A percentile compares a stretch with the other conserved stretches of the same genome.
These are phyloP conservation scores for Hemibagrus guttatus DNA, from an alignment of 2,797 vertebrate genomes.

Conservation along the genomic window DNA sequence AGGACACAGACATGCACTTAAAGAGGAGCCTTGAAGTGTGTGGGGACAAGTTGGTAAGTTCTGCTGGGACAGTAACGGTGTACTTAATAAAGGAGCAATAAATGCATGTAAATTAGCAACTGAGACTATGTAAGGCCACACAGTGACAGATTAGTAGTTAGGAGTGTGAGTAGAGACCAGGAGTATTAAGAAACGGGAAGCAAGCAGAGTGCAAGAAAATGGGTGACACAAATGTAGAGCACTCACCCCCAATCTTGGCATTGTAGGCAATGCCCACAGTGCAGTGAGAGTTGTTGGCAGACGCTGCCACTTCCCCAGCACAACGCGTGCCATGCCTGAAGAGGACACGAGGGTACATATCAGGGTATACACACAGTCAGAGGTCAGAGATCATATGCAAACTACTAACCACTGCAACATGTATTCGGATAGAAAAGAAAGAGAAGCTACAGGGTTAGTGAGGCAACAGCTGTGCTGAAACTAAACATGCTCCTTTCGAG, in stretches of 20 bases:
- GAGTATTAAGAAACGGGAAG: not conserved
- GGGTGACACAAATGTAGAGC: not conserved
- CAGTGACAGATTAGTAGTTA: not conserved
- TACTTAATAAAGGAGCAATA: not conserved
- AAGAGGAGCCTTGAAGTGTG: not conserved
- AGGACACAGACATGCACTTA: not conserved
- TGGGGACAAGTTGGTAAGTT: not conserved
- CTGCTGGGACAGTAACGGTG: not conserved
- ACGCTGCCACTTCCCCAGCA: constrained; percentile 96
- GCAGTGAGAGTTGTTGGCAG: constrained; percentile 97
- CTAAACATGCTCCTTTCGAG: constrained; percentile 50
- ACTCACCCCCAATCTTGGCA: constrained; percentile 94
- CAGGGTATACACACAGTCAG: constrained; percentile 20
- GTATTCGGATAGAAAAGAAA: constrained; percentile 27
- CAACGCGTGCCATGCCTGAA: constrained; percentile 95
- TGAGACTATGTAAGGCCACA: not conserved
- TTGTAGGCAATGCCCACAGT: constrained; percentile 98
- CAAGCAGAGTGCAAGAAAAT: constrained; percentile 25
- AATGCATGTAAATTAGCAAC: not conserved
- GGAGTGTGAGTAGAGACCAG: not conserved
- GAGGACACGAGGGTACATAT: constrained; percentile 51
- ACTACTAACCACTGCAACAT: constrained; percentile 8
- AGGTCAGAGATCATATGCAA: constrained; percentile 16
- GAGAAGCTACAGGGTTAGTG: constrained; percentile 27
- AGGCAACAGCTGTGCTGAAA: constrained; percentile 54